phyloP scores from a whole-genome alignment of 2,113 vertebrate species.

The Phrynosoma platyrhinos region DNA sequence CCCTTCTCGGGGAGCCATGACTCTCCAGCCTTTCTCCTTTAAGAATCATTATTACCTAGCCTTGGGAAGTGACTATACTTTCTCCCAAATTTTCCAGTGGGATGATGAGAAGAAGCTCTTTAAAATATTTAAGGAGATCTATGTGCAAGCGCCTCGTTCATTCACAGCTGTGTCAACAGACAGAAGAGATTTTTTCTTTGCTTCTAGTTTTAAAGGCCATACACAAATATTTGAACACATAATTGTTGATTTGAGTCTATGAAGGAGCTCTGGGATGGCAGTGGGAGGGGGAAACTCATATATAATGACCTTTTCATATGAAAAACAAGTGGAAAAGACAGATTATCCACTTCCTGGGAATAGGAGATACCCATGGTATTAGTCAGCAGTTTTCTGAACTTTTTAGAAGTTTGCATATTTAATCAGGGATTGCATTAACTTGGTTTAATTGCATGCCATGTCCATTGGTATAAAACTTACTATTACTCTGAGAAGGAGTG shows the following conservation, averaged over 20 bases:
- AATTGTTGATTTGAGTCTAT: slow-evolving; percentile 93
- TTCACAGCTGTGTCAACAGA: slow-evolving; percentile 96
- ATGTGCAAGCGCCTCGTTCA: slow-evolving; percentile 94
- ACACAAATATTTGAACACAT: slow-evolving; percentile 97
- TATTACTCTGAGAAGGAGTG: slow-evolving; percentile 49
- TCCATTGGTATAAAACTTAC: slow-evolving; percentile 60
- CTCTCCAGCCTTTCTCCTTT: slow-evolving; percentile 92
- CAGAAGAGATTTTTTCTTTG: slow-evolving; percentile 95
- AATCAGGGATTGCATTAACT: slow-evolving; percentile 77
- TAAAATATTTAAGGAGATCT: slow-evolving; percentile 94
- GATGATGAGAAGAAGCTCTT: slow-evolving; percentile 88
- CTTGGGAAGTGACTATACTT: slow-evolving; percentile 96
- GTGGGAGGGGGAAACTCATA: slow-evolving; percentile 27
- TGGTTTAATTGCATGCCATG: slow-evolving; percentile 77
- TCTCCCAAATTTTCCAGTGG: slow-evolving; percentile 97
- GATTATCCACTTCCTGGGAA: slow-evolving; percentile 29
- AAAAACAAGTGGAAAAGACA: slow-evolving; percentile 47
- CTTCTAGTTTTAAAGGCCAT: slow-evolving; percentile 97
- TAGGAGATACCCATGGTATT: slow-evolving; percentile 52
- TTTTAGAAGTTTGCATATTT: slow-evolving; percentile 73
- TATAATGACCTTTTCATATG: slow-evolving; percentile 55
- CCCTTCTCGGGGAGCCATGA: slow-evolving; percentile 95
- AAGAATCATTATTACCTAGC: slow-evolving; percentile 92
- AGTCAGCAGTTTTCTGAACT: slow-evolving; percentile 71
- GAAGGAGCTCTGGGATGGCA: slow-evolving; percentile 64